Percentiles rank a stretch among this genome's conserved stretches.
Conservation (phyloP, 2,888 invertebrate species). For the Apodemia zela region DNA sequence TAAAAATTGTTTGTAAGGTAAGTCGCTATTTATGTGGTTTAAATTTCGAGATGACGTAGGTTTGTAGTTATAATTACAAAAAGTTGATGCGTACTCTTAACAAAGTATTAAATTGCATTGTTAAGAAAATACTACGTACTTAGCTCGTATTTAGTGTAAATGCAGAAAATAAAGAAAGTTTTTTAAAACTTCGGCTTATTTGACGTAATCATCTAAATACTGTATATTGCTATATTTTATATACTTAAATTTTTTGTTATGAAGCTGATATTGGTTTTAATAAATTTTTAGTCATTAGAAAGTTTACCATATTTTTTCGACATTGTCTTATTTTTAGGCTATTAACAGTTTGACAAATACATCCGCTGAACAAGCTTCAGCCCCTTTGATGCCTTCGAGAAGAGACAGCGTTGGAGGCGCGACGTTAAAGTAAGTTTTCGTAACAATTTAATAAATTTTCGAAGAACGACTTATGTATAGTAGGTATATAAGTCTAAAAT, state of each 20-base stretch:
- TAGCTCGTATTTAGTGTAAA: conserved; percentile 1
- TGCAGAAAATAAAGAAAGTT: background rate
- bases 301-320: background rate
- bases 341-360: conserved; percentile 88
- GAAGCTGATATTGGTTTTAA: background rate
- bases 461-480: too few relatives aligned
- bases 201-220: background rate
- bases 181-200: background rate
- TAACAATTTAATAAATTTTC: too few relatives aligned
- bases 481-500: too few relatives aligned
- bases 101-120: background rate
- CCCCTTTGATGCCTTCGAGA: conserved; percentile 83
- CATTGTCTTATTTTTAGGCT: conserved; percentile 75
- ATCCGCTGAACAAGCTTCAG: conserved; percentile 75
- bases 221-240: background rate
- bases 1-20: background rate
- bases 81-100: background rate
- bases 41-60: background rate
- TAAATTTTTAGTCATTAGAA: background rate
- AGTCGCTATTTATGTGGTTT: background rate
- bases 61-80: background rate
- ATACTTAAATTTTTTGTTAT: background rate
- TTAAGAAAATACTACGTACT: background rate
- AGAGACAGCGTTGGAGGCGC: conserved; percentile 83
- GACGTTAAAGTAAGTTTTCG: conserved; percentile 71